These are phyloP conservation scores for Limosa lapponica DNA, from an alignment of 2,797 vertebrate species.

Conservation along the genomic window DNA sequence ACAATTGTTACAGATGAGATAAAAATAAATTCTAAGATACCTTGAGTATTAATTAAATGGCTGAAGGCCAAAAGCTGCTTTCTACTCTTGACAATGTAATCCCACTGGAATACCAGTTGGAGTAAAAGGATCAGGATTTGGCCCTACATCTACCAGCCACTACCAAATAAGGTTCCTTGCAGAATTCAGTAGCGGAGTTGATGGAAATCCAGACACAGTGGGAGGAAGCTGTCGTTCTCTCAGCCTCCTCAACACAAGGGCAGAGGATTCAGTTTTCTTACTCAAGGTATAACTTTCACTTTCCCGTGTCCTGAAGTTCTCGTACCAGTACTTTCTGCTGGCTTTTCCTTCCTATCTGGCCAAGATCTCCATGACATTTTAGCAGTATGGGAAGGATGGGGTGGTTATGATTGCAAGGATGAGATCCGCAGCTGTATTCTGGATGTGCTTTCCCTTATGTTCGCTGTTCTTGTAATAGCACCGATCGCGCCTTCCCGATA, in stretches of 20 bases:
- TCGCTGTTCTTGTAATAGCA: rapidly evolving
- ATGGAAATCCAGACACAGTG: constrained; percentile 1
- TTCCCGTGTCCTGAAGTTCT: not conserved
- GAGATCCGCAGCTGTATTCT: constrained; percentile 8
- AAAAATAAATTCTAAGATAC: constrained; percentile 53
- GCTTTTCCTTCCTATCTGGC: not conserved
- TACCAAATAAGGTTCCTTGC: constrained; percentile 16
- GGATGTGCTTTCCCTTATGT: not conserved
- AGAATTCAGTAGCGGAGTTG: constrained; percentile 19
- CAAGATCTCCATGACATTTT: not conserved
- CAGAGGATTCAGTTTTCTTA: constrained; percentile 1
- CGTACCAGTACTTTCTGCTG: not conserved
- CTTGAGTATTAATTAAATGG: constrained; percentile 43
- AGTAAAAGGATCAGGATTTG: constrained; percentile 27
- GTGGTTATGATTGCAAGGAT: not conserved
- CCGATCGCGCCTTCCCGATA: rapidly evolving
- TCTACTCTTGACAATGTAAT: not conserved
- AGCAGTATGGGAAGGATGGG: not conserved
- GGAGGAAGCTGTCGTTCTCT: not conserved
- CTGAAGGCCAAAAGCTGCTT: not conserved
- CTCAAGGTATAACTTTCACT: constrained; percentile 24
- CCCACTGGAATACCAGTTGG: not conserved
- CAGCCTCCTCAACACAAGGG: not conserved
- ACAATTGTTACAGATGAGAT: constrained; percentile 23
- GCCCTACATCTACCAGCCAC: not conserved